Evolutionary conservation across 2,888 invertebrate genomes (phyloP).

Genomic region (Ennomos quercinarius): DNA sequence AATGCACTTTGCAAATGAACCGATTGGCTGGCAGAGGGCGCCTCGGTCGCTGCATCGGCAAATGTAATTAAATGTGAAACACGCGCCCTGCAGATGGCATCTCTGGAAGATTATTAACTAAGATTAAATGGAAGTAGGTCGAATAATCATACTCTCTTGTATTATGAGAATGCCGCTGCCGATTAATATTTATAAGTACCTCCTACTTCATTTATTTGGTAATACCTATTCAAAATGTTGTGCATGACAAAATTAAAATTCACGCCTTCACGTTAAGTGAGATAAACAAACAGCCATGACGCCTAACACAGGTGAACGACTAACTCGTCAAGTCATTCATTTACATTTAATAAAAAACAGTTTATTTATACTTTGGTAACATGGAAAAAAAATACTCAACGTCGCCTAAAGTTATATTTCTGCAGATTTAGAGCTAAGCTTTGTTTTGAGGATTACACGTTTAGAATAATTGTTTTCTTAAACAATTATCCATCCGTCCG

Average conservation of each 20-base stretch:
- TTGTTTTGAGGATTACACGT: not conserved
- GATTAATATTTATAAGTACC: not conserved
- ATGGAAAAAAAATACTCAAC: too few relatives aligned
- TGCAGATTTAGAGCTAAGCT: too few relatives aligned
- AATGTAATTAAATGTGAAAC: conserved; percentile 76
- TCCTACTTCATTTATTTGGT: too few relatives aligned
- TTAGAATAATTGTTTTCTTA: conserved; percentile 4
- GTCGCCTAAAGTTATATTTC: too few relatives aligned
- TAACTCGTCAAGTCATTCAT: too few relatives aligned
- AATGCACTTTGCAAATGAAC: conserved; percentile 85
- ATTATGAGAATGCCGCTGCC: not conserved
- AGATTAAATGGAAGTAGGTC: conserved; percentile 33
- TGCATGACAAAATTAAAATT: too few relatives aligned
- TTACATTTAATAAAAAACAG: too few relatives aligned
- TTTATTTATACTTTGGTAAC: too few relatives aligned
- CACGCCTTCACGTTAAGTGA: too few relatives aligned
- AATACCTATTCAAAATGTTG: too few relatives aligned
- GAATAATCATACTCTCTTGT: conserved; percentile 9
- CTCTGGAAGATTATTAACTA: conserved; percentile 41
- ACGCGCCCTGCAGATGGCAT: conserved; percentile 64
- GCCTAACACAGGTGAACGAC: too few relatives aligned
- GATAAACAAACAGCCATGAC: too few relatives aligned
- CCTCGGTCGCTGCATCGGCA: conserved; percentile 49
- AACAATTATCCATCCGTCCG: conserved; percentile 1
- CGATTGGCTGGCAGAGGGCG: conserved; percentile 57